Evolutionary conservation across 2,888 invertebrate species (phyloP).

Genomic region (Hymenopus coronatus): DNA sequence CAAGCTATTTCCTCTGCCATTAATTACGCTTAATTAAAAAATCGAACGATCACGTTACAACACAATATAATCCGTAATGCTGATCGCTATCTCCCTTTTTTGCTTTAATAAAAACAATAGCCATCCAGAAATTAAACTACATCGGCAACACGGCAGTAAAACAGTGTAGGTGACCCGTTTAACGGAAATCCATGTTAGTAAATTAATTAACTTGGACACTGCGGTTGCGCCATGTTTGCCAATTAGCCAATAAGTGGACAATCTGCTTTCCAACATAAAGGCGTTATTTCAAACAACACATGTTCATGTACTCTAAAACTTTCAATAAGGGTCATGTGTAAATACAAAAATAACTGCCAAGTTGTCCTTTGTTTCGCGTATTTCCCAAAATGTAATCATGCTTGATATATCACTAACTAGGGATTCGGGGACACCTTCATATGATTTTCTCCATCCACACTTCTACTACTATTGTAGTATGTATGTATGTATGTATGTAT

Average conservation of each 20-base stretch:
- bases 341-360: no score
- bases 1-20: neutral
- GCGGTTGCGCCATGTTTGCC: neutral
- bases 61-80: neutral
- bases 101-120: neutral
- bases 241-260: neutral
- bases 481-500: no score
- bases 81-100: neutral
- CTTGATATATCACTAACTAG: no score
- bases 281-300: no score
- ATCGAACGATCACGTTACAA: neutral
- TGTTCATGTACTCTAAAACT: no score
- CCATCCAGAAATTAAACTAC: neutral
- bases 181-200: neutral
- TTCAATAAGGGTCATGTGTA: no score
- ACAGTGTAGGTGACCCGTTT: neutral
- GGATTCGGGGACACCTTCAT: no score
- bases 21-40: neutral
- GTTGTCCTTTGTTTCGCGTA: no score
- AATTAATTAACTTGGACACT: neutral
- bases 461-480: no score
- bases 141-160: neutral
- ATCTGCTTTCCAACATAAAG: neutral
- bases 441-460: no score
- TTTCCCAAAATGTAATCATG: no score